Evolutionary conservation across 2,797 vertebrate species (phyloP).

Genomic region (Microhierax caerulescens): DNA sequence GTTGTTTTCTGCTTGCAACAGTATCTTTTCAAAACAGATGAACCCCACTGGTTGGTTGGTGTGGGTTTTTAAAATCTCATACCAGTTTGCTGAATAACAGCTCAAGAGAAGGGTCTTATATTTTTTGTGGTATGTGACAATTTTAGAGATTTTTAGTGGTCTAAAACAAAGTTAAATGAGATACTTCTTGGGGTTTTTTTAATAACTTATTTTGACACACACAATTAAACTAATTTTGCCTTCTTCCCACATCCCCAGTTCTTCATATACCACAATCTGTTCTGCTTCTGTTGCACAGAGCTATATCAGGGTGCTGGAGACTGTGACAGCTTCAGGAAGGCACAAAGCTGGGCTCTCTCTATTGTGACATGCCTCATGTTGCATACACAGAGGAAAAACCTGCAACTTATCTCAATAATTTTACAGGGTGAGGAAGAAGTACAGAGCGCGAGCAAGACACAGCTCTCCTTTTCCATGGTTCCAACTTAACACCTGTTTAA

Average conservation of each 20-base stretch:
- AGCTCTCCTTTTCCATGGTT: background rate
- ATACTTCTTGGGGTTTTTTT: background rate
- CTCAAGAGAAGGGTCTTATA: background rate
- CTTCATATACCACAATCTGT: conserved; percentile 39
- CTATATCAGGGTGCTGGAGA: background rate
- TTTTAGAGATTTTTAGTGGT: background rate
- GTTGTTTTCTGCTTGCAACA: background rate
- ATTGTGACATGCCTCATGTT: background rate
- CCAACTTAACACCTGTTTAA: background rate
- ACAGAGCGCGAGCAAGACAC: fast-evolving
- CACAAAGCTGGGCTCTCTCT: background rate
- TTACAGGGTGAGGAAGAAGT: background rate
- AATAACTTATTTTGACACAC: conserved; percentile 10
- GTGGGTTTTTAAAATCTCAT: background rate
- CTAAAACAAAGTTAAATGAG: background rate
- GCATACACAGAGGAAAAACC: background rate
- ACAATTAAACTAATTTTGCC: conserved; percentile 3
- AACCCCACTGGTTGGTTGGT: fast-evolving
- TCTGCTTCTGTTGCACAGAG: background rate
- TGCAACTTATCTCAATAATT: background rate
- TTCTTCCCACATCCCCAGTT: conserved; percentile 14
- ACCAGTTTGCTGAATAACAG: background rate
- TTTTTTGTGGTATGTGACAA: background rate
- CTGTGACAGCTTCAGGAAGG: background rate
- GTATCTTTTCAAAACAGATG: background rate